Evolutionary conservation across 1,140 invertebrate species (phyloP).

Genomic region (Platyscapa corneri): DNA sequence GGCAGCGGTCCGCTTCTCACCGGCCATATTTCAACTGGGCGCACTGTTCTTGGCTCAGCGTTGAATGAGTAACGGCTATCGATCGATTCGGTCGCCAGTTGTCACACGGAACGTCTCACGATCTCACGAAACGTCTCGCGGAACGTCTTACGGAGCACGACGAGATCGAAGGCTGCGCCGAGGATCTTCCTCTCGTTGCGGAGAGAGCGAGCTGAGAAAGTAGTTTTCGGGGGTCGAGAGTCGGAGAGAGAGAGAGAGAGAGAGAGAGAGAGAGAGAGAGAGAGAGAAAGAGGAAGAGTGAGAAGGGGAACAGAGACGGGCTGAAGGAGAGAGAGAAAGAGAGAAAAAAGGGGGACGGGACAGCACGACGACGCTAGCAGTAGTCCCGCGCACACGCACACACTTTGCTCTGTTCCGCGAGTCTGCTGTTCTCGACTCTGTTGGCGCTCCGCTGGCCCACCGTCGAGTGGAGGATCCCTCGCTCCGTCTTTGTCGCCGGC

Average conservation of each 20-base stretch:
- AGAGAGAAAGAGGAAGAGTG: neutral
- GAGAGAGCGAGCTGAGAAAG: too few species aligned
- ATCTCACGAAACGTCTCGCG: too few species aligned
- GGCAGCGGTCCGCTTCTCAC: slow-evolving; percentile 70
- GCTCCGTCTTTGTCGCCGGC: neutral
- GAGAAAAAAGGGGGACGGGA: neutral
- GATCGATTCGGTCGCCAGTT: neutral
- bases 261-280: neutral
- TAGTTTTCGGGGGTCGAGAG: neutral
- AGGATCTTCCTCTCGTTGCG: neutral
- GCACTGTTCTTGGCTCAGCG: neutral
- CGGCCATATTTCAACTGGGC: slow-evolving; percentile 63
- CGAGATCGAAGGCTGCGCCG: neutral
- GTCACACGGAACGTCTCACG: neutral
- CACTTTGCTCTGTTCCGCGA: neutral
- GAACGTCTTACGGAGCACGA: too few species aligned
- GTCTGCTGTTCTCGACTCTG: neutral
- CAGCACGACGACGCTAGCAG: neutral
- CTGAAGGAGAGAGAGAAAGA: too few species aligned
- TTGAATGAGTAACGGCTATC: neutral
- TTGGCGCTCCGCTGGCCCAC: neutral
- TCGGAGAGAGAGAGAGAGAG: too few species aligned
- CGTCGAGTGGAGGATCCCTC: neutral
- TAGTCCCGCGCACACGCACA: slow-evolving; percentile 15
- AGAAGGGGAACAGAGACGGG: neutral